Evolutionary conservation across 1,140 invertebrate genomes (phyloP).

Genomic region (Mylabris phalerata): DNA sequence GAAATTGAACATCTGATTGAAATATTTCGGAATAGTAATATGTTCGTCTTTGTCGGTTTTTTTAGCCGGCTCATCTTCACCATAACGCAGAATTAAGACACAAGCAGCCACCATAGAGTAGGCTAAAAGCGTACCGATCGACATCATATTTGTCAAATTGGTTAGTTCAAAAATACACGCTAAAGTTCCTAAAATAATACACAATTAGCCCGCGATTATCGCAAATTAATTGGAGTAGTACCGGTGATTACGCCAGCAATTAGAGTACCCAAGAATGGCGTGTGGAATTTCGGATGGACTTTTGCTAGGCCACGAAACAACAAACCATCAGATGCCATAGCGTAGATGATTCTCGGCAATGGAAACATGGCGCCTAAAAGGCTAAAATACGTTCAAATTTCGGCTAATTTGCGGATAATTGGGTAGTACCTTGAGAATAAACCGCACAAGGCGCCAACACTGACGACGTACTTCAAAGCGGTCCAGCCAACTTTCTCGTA

Average conservation of each 20-base stretch:
- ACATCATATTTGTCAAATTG: conserved; percentile 80
- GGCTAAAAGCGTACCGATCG: conserved; percentile 76
- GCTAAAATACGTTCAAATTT: conserved; percentile 42
- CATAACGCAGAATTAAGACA: conserved; percentile 65
- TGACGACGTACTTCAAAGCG: conserved; percentile 65
- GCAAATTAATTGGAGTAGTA: conserved; percentile 27
- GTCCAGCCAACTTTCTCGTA: conserved; percentile 61
- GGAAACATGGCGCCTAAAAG: conserved; percentile 82
- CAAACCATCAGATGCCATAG: conserved; percentile 80
- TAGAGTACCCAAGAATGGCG: conserved; percentile 74
- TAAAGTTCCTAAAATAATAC: conserved; percentile 50
- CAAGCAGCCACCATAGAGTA: conserved; percentile 80
- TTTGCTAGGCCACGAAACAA: conserved; percentile 67
- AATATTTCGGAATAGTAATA: conserved; percentile 32
- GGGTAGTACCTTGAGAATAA: conserved; percentile 55
- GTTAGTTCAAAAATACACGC: conserved; percentile 70
- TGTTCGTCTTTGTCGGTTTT: conserved; percentile 36
- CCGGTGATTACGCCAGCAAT: conserved; percentile 68
- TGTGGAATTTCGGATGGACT: conserved; percentile 64
- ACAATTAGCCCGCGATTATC: too few species aligned
- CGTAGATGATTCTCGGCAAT: conserved; percentile 77
- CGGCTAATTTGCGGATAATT: conserved; percentile 49
- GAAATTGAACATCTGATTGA: conserved; percentile 45
- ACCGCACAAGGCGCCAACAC: conserved; percentile 65
- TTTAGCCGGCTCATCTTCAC: conserved; percentile 38